Conservation (phyloP, 2,113 vertebrate genomes). For the Elaphurus davidianus region DNA sequence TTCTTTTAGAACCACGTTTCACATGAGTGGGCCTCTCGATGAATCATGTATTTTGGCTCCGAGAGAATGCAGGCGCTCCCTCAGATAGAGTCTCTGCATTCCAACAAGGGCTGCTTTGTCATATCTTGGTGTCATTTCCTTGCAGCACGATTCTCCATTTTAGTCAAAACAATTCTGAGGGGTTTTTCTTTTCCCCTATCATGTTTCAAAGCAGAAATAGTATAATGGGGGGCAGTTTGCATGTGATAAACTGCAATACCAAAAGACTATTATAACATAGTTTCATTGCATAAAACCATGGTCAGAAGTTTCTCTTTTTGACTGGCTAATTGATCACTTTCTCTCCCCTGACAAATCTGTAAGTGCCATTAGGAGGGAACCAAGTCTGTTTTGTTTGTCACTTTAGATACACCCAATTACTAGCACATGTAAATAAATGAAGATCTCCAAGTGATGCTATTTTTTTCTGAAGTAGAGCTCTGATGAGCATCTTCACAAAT, state of each 20-base stretch:
- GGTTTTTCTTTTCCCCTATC: background rate
- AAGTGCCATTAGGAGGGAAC: background rate
- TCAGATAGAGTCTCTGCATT: background rate
- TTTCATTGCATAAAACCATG: background rate
- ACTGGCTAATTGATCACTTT: background rate
- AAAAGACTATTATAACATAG: background rate
- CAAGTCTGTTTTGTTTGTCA: background rate
- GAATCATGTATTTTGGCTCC: background rate
- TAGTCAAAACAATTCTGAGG: conserved; percentile 8
- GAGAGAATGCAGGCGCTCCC: background rate
- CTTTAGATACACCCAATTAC: background rate
- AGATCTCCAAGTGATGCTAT: background rate
- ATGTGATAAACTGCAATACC: background rate
- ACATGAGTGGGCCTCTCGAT: background rate
- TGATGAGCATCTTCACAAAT: background rate
- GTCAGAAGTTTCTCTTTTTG: background rate
- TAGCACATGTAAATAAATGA: background rate
- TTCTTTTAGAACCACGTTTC: background rate
- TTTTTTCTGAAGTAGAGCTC: background rate
- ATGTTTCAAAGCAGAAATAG: background rate
- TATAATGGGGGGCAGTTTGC: background rate
- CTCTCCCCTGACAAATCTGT: background rate
- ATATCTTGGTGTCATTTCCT: background rate
- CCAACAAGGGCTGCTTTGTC: background rate
- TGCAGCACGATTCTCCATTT: background rate